These are phyloP conservation scores for Toxonevra muliebris DNA, from an alignment of 2,888 invertebrate genomes.

Conservation along the genomic window DNA sequence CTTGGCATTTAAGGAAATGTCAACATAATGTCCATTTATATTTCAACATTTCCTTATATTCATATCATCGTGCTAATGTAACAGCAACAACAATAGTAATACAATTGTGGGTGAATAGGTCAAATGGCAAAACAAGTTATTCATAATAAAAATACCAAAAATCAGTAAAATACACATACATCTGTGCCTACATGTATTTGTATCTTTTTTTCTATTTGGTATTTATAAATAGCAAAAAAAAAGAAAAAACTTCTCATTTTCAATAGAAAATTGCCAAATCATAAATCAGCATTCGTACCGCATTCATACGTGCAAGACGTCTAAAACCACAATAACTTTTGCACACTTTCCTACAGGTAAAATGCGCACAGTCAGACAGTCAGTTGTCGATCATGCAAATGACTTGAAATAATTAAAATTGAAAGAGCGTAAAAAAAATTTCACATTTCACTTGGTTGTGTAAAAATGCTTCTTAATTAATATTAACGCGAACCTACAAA, in stretches of 20 bases:
- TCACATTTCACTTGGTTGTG: conserved; percentile 8
- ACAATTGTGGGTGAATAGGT: conserved; percentile 61
- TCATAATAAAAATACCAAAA: no score
- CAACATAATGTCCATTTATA: conserved; percentile 55
- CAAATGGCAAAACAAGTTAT: conserved; percentile 49
- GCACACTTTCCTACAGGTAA: conserved; percentile 47
- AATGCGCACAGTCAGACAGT: not conserved
- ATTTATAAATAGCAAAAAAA: no score
- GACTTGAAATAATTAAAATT: conserved; percentile 32
- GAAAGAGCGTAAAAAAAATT: conserved; percentile 25
- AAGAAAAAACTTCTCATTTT: not conserved
- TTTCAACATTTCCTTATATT: conserved; percentile 37
- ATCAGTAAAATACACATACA: no score
- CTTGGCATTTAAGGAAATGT: conserved; percentile 60
- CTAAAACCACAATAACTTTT: conserved; percentile 10
- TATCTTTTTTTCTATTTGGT: no score
- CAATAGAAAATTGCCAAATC: conserved; percentile 49
- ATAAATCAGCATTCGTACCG: conserved; percentile 46
- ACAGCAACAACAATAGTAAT: conserved; percentile 32
- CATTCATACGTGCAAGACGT: conserved; percentile 12
- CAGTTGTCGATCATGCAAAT: conserved; percentile 20
- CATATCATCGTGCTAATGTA: conserved; percentile 17
- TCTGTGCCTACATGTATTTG: no score
- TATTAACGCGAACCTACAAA: not conserved
- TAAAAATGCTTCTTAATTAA: conserved; percentile 15